Base-by-base conservation (phyloP, 2,113 vertebrate genomes). In the Semicossyphus pulcher region DNA sequence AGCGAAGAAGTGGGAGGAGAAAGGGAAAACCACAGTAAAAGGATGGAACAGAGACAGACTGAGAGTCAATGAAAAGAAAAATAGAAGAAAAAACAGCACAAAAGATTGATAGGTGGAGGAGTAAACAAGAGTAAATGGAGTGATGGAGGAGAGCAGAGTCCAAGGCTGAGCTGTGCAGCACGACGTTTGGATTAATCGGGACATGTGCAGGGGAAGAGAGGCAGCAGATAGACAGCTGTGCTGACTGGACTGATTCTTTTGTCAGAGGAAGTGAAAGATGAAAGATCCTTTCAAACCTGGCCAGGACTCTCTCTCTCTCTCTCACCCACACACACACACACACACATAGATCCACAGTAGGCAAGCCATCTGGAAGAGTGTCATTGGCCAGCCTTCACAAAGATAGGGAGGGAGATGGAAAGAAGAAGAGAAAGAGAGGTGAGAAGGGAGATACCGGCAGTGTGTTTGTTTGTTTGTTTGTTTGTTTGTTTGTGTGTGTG, bases 181-280 rank as follows among this genome's bases (percentile, higher is more conserved):
- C 10, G 5, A 49, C 41, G 8, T 6, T 32, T 26, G 76, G 81
- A 85, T 86, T 83, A 82, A 80, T 72, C 7, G 18, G 76, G 76
- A 82, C 69, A 11, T 57, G 52, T 51, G 73, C 53, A 34, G 62
- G 21, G 29, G 56, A 49, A 45, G 70, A 72, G 67, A 76, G 66
- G 73, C 10, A 7, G 62, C 67, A 84, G 79, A 84, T 64, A 75
- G 85, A 85, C 81, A 86, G 52, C 78, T 87, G 86, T 87, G 82
- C 81, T 88, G 86, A 84, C 89, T 78, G 70, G 85, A 84, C 79
- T 11, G 23, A 86, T 92, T 86, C 78, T 60, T 84, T 88, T 90
- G 67, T 86, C 64, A 47, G 61, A 84, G 79, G 53, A 72, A 74
- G 65, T 72, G 61, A 34, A 74, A 84, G 76, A 81, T 74, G 48